Evolutionary conservation across 2,113 vertebrate species (phyloP).

Genomic region (Spheniscus mendiculus): DNA sequence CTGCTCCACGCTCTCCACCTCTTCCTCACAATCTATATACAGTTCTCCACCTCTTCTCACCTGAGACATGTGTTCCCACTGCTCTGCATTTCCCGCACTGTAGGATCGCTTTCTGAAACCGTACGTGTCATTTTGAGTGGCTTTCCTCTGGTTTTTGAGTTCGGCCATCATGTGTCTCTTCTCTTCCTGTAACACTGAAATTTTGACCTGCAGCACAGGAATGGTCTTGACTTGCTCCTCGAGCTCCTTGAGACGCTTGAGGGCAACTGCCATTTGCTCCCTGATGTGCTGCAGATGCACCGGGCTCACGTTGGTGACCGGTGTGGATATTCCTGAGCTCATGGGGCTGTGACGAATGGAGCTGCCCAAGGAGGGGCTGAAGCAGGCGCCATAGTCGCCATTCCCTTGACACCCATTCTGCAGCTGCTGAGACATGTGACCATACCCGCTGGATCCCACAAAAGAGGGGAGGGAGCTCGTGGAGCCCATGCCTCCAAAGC

Average conservation of each 20-base stretch:
- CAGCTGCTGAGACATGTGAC: conserved; percentile 76
- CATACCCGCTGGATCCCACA: conserved; percentile 79
- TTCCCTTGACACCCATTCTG: conserved; percentile 86
- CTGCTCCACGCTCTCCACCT: conserved; percentile 82
- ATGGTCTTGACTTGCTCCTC: conserved; percentile 95
- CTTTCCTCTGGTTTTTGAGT: conserved; percentile 82
- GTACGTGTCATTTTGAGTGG: conserved; percentile 46
- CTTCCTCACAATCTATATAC: conserved; percentile 86
- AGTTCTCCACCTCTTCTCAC: conserved; percentile 81
- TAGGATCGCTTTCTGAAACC: conserved; percentile 91
- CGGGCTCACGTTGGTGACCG: conserved; percentile 92
- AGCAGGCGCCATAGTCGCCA: conserved; percentile 80
- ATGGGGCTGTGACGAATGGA: conserved; percentile 95
- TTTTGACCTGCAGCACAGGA: conserved; percentile 95
- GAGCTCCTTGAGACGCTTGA: conserved; percentile 90
- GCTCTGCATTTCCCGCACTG: conserved; percentile 90
- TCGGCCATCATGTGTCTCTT: conserved; percentile 89
- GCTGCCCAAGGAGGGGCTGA: conserved; percentile 86
- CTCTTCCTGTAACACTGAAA: conserved; percentile 95
- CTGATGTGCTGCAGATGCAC: conserved; percentile 94
- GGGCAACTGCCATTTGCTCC: conserved; percentile 95
- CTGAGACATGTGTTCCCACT: conserved; percentile 82
- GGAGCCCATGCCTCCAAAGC: conserved; percentile 92
- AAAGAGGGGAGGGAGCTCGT: conserved; percentile 90
- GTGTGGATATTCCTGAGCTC: conserved; percentile 92